Conservation (phyloP, 2,797 vertebrate species). For the Mastacembelus armatus region DNA sequence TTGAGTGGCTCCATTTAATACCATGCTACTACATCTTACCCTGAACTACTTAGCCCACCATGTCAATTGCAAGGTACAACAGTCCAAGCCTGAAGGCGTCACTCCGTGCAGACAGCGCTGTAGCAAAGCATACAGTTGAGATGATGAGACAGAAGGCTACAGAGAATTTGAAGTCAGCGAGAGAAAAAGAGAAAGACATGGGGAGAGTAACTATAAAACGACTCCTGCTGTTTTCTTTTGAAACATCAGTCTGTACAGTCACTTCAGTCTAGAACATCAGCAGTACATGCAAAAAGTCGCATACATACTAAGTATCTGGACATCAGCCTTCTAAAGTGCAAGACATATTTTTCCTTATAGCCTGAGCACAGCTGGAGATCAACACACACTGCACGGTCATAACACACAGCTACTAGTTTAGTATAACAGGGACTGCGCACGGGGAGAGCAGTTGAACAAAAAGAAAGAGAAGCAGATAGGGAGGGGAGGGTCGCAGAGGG, state of each 20-base stretch:
- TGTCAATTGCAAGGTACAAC: conserved; percentile 8
- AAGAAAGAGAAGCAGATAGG: background rate
- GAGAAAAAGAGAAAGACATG: no score
- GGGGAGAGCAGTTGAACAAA: conserved; percentile 25
- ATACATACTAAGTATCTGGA: conserved; percentile 2
- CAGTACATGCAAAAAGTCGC: conserved; percentile 10
- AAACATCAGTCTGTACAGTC: background rate
- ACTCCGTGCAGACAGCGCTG: conserved; percentile 4
- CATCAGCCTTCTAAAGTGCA: background rate
- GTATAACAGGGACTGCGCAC: conserved; percentile 14
- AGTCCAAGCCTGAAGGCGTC: conserved; percentile 10
- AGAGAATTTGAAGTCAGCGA: background rate
- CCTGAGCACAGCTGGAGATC: background rate
- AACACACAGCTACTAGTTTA: conserved; percentile 57
- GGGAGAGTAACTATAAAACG: conserved; percentile 23
- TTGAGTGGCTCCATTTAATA: conserved; percentile 10
- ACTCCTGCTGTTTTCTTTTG: background rate
- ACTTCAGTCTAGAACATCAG: background rate
- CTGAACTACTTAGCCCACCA: background rate
- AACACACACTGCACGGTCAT: conserved; percentile 32
- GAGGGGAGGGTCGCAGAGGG: background rate
- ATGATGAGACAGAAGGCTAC: conserved; percentile 20
- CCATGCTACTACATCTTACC: background rate
- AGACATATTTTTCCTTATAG: conserved; percentile 14
- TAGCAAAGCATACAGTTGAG: conserved; percentile 24